These are phyloP conservation scores for Andinoacara biseriatus DNA, from an alignment of 2,113 vertebrate genomes.

Conservation along the genomic window DNA sequence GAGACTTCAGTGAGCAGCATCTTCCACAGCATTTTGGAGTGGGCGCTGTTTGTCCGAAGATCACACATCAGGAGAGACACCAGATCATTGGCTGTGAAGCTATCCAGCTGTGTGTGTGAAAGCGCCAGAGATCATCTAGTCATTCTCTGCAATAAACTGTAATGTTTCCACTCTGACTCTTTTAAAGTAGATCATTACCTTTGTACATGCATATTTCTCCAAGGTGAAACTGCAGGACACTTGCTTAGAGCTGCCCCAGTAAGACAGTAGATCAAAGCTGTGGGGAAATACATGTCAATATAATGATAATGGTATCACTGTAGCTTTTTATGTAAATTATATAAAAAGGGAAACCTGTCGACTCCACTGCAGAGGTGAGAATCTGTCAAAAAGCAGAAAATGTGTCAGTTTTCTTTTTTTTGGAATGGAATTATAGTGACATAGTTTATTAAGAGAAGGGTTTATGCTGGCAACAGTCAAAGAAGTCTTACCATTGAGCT, in stretches of 20 bases:
- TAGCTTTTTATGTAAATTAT: not conserved
- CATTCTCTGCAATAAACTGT: not conserved
- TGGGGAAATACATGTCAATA: not conserved
- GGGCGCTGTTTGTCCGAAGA: conserved; percentile 54
- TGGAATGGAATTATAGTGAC: not conserved
- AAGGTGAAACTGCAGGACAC: conserved; percentile 62
- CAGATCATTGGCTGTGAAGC: conserved; percentile 68
- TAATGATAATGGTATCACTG: not conserved
- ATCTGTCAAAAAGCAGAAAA: conserved; percentile 48
- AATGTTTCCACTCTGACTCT: not conserved
- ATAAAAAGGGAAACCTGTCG: conserved; percentile 58
- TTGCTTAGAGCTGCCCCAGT: conserved; percentile 7
- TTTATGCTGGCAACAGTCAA: not conserved
- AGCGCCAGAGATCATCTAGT: not conserved
- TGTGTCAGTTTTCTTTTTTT: rapidly evolving
- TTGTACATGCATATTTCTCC: conserved; percentile 72
- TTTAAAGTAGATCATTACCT: conserved; percentile 47
- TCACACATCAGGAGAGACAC: conserved; percentile 68
- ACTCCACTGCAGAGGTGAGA: conserved; percentile 52
- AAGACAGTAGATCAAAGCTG: conserved; percentile 57
- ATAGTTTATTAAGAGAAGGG: not conserved
- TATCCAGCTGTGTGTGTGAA: conserved; percentile 48
- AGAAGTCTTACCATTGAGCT: conserved; percentile 62
- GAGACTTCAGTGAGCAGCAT: conserved; percentile 68
- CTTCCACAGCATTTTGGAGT: conserved; percentile 72